phyloP scores from a whole-genome alignment of 2,888 invertebrate species.

The Nephrocerus scutellatus region DNA sequence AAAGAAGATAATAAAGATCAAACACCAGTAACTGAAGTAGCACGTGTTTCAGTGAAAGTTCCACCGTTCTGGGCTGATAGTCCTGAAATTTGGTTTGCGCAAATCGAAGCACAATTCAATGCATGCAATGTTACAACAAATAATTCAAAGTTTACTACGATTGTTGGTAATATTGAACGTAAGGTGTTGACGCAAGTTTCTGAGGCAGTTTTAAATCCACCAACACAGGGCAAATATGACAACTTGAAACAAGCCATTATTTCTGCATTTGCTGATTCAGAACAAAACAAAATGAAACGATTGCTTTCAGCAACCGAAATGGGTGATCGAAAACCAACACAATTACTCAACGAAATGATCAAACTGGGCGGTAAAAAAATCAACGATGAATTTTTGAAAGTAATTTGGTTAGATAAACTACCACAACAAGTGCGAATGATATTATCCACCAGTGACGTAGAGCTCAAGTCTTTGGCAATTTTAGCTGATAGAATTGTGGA shows the following conservation, averaged over 20 bases:
- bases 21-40: too few relatives aligned
- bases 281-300: conserved; percentile 22
- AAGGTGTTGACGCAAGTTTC: conserved; percentile 25
- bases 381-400: conserved; percentile 22
- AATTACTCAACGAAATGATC: conserved; percentile 26
- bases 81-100: conserved; percentile 25
- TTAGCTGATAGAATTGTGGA: conserved; percentile 20
- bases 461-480: conserved; percentile 15
- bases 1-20: too few relatives aligned
- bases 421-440: conserved; percentile 21
- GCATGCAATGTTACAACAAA: conserved; percentile 22
- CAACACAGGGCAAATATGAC: conserved; percentile 15
- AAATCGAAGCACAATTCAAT: conserved; percentile 26
- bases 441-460: conserved; percentile 21
- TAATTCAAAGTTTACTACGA: conserved; percentile 24
- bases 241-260: conserved; percentile 23
- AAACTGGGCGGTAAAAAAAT: conserved; percentile 22
- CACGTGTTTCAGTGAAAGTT: conserved; percentile 8
- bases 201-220: conserved; percentile 24
- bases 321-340: conserved; percentile 28
- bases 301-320: conserved; percentile 23
- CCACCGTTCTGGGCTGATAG: conserved; percentile 14
- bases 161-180: conserved; percentile 26
- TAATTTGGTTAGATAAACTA: conserved; percentile 25
- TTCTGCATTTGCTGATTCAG: conserved; percentile 24